These are phyloP conservation scores for Drosophila truncata DNA, from an alignment of 1,140 invertebrate genomes.

Conservation along the genomic window DNA sequence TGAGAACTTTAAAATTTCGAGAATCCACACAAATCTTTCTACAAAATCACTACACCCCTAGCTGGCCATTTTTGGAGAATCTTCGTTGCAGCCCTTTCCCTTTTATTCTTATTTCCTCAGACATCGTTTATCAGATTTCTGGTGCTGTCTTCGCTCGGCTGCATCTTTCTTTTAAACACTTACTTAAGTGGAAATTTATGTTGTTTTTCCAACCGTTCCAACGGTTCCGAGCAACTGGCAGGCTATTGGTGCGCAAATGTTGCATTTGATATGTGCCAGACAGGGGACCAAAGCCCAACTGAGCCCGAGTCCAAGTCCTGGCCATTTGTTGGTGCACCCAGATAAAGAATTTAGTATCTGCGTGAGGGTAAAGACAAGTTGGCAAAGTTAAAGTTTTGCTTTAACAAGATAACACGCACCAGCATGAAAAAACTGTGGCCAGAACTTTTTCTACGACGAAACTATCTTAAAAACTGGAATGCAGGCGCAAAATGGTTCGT, in stretches of 20 bases:
- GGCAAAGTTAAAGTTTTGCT: conserved; percentile 82
- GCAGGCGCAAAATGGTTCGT: conserved; percentile 21
- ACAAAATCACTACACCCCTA: conserved; percentile 1
- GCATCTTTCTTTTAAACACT: conserved; percentile 81
- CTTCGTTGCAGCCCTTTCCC: conserved; percentile 3
- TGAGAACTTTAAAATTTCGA: not conserved
- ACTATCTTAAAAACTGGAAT: conserved; percentile 17
- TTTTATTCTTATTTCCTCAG: conserved; percentile 42
- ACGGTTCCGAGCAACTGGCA: conserved; percentile 31
- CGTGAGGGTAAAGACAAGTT: conserved; percentile 74
- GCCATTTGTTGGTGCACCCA: conserved; percentile 72
- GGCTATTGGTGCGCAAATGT: conserved; percentile 77
- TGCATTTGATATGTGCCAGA: conserved; percentile 80
- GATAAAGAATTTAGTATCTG: conserved; percentile 57
- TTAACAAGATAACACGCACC: conserved; percentile 83
- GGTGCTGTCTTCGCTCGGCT: conserved; percentile 49
- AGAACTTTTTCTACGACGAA: conserved; percentile 67
- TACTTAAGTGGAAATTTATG: conserved; percentile 84
- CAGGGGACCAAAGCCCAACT: conserved; percentile 64
- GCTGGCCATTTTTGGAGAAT: not conserved
- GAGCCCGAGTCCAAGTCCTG: conserved; percentile 46
- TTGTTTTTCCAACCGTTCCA: conserved; percentile 71
- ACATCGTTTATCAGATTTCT: conserved; percentile 73
- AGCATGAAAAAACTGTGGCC: conserved; percentile 82
- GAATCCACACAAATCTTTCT: not conserved